phyloP scores from a whole-genome alignment of 2,797 vertebrate species.

The Scomberomorus guttatus region DNA sequence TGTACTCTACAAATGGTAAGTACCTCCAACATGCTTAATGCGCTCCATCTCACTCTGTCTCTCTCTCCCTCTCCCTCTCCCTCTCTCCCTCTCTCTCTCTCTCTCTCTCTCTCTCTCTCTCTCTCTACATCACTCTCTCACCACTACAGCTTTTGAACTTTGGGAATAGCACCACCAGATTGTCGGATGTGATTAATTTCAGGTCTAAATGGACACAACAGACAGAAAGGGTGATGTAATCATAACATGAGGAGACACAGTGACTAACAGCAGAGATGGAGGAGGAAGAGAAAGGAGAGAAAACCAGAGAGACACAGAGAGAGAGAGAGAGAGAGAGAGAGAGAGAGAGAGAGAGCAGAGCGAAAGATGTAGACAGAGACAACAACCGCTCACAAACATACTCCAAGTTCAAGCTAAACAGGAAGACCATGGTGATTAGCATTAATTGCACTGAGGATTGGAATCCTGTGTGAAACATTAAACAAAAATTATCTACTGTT shows the following conservation, averaged over 20 bases:
- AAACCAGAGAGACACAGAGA: constrained; percentile 40
- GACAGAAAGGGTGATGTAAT: constrained; percentile 85
- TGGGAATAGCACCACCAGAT: constrained; percentile 76
- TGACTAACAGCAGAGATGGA: constrained; percentile 78
- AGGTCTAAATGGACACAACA: constrained; percentile 86
- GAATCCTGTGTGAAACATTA: constrained; percentile 94
- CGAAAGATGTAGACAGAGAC: constrained; percentile 32
- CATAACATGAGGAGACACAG: constrained; percentile 86
- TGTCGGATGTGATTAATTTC: constrained; percentile 83
- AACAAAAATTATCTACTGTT: constrained; percentile 94
- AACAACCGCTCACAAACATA: constrained; percentile 82
- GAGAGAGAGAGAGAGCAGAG: constrained; percentile 4
- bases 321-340: constrained; percentile 63
- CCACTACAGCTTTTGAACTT: constrained; percentile 74
- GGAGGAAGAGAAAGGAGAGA: constrained; percentile 41
- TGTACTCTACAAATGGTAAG: constrained; percentile 79
- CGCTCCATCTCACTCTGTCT: constrained; percentile 48
- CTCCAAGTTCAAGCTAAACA: constrained; percentile 90
- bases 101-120: constrained; percentile 36
- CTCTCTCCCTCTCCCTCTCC: constrained; percentile 20
- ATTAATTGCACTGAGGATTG: constrained; percentile 91
- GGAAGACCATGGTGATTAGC: constrained; percentile 92
- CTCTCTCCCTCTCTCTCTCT: constrained; percentile 14
- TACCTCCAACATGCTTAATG: constrained; percentile 68
- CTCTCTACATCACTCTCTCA: constrained; percentile 35